These are phyloP conservation scores for Sparus aurata DNA, from an alignment of 2,797 vertebrate genomes.

Conservation along the genomic window DNA sequence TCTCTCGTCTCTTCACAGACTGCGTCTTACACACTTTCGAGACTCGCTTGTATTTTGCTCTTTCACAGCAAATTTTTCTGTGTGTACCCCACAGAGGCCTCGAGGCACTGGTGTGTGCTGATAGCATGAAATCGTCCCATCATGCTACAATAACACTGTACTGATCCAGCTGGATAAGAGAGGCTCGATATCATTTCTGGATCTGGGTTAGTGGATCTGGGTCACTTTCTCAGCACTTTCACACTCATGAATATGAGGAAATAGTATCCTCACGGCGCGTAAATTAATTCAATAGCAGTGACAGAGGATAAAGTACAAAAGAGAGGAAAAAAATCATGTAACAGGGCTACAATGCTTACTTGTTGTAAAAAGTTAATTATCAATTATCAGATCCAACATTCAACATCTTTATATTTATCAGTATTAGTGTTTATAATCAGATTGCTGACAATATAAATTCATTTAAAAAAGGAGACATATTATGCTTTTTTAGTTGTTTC, in stretches of 20 bases:
- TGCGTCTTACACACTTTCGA: conserved; percentile 40
- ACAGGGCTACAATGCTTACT: too few relatives aligned
- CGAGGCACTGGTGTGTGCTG: conserved; percentile 59
- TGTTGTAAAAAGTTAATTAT: too few relatives aligned
- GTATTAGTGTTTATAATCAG: too few relatives aligned
- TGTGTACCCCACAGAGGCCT: conserved; percentile 49
- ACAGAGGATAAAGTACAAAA: conserved; percentile 12
- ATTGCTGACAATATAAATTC: too few relatives aligned
- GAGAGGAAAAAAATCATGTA: conserved; percentile 18
- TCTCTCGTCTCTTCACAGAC: conserved; percentile 36
- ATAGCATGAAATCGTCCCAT: conserved; percentile 71
- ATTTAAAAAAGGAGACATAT: too few relatives aligned
- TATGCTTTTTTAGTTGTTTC: too few relatives aligned
- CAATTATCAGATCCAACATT: too few relatives aligned
- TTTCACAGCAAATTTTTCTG: conserved; percentile 50
- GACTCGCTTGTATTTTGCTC: conserved; percentile 35
- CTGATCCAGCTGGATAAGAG: conserved; percentile 53
- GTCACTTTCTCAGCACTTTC: conserved; percentile 55
- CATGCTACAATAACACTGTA: conserved; percentile 51
- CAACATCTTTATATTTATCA: too few relatives aligned
- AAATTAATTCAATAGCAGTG: conserved; percentile 27
- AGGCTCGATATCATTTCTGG: conserved; percentile 47
- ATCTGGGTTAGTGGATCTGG: conserved; percentile 70
- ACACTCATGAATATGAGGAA: conserved; percentile 27
- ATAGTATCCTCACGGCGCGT: conserved; percentile 10